These are phyloP conservation scores for Chamaetylas fuelleborni DNA, from an alignment of 2,113 vertebrate species.

Conservation along the genomic window DNA sequence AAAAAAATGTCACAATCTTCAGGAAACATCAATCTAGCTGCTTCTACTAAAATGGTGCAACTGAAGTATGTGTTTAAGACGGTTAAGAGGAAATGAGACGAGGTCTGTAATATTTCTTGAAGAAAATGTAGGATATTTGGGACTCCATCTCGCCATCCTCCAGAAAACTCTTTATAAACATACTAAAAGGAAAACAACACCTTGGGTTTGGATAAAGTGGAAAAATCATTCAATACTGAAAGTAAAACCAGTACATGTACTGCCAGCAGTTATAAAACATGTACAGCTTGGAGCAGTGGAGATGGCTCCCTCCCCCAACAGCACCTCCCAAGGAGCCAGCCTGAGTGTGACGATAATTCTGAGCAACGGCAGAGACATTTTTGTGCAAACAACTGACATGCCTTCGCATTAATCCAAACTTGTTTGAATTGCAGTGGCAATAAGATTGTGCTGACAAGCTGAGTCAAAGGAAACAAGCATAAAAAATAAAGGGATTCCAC, in stretches of 20 bases:
- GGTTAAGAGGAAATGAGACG: neutral
- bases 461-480: neutral
- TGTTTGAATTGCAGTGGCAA: neutral
- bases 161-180: neutral
- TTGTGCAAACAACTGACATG: neutral
- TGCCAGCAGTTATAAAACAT: neutral
- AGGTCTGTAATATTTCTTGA: neutral
- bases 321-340: neutral
- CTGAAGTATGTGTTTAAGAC: neutral
- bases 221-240: neutral
- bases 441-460: neutral
- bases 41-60: neutral
- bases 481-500: neutral
- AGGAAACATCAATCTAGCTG: neutral
- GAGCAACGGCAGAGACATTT: neutral
- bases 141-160: neutral
- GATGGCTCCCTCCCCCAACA: neutral
- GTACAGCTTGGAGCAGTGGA: neutral
- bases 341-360: neutral
- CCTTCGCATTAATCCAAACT: neutral
- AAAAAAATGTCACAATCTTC: neutral
- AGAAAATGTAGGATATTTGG: neutral
- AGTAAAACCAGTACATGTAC: neutral
- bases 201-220: neutral
- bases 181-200: neutral